A percentile compares a stretch with the other conserved stretches of the same genome.
These are phyloP conservation scores for Luscinia luscinia DNA, from an alignment of 2,797 vertebrate species.

Conservation along the genomic window DNA sequence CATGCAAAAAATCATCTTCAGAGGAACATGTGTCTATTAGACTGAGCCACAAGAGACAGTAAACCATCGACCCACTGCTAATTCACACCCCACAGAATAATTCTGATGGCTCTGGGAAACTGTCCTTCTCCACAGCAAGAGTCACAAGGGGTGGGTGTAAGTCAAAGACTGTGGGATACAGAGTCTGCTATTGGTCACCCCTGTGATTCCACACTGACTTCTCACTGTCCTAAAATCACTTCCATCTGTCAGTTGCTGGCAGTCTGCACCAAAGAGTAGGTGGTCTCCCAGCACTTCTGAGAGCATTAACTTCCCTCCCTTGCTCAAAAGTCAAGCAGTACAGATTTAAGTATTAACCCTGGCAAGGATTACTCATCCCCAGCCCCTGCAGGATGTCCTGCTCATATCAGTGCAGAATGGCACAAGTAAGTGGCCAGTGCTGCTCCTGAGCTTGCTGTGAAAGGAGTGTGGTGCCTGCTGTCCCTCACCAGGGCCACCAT, in stretches of 20 bases:
- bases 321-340: background rate
- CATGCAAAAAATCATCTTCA: background rate
- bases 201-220: background rate
- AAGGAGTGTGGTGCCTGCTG: background rate
- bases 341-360: background rate
- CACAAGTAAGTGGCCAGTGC: background rate
- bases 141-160: background rate
- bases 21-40: background rate
- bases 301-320: background rate
- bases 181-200: background rate
- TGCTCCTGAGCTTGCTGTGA: background rate
- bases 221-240: background rate
- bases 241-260: slow-evolving; percentile 9
- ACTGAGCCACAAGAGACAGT: background rate
- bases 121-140: background rate
- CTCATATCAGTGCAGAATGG: background rate
- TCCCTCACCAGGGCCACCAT: background rate
- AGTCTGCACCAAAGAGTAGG: background rate
- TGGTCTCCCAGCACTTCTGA: background rate
- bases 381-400: background rate
- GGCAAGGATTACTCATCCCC: background rate
- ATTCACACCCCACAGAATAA: background rate
- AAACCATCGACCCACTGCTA: background rate
- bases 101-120: background rate
- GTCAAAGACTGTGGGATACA: background rate